These are phyloP conservation scores for Acanthosepion pharaonis DNA, from an alignment of 2,888 invertebrate species.

Conservation along the genomic window DNA sequence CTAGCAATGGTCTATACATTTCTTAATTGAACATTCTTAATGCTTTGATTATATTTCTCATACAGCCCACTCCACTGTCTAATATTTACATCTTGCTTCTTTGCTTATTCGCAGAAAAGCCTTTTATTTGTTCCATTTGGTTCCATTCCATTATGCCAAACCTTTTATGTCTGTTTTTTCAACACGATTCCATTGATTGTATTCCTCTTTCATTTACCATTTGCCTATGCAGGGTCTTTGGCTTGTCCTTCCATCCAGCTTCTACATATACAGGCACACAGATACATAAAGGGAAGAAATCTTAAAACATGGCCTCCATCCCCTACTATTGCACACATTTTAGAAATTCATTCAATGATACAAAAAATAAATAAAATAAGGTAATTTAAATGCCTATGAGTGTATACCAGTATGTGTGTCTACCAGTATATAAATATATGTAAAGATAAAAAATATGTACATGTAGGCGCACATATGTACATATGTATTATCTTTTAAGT, in stretches of 20 bases:
- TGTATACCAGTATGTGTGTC: neutral
- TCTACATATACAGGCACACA: neutral
- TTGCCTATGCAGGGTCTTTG: neutral
- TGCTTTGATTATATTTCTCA: neutral
- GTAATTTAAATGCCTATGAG: neutral
- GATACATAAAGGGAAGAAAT: neutral
- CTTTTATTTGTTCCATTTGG: neutral
- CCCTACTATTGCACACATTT: neutral
- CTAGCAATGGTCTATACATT: constrained; percentile 16
- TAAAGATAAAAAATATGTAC: neutral
- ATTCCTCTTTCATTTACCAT: neutral
- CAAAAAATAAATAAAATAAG: neutral
- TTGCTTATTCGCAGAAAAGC: constrained; percentile 1
- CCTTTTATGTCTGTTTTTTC: neutral
- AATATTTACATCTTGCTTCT: constrained; percentile 20
- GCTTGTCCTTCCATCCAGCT: neutral
- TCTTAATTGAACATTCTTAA: constrained; percentile 20
- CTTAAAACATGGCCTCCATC: neutral
- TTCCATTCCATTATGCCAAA: constrained; percentile 1
- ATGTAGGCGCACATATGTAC: neutral
- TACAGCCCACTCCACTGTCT: neutral
- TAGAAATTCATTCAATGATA: neutral
- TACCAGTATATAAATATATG: neutral
- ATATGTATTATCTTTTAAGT: neutral
- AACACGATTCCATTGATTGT: neutral